A percentile compares a stretch with the other conserved stretches of the same genome.
phyloP scores from a whole-genome alignment of 2,888 invertebrate genomes.

The Helicoverpa assulta region DNA sequence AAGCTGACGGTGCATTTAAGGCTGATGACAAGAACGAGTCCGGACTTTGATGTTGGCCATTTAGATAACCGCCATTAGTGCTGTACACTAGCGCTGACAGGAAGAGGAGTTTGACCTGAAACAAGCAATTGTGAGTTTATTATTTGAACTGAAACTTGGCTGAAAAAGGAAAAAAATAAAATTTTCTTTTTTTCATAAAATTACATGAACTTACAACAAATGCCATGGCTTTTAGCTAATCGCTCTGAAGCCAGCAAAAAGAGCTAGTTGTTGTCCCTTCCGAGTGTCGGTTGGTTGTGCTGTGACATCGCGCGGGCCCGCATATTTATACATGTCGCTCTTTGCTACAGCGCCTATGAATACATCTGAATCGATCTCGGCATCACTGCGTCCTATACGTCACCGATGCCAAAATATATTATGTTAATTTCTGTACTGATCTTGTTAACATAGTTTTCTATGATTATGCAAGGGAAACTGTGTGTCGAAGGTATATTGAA shows the following conservation, averaged over 20 bases:
- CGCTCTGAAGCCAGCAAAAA: conserved; percentile 84
- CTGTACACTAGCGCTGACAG: conserved; percentile 80
- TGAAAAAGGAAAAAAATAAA: neutral
- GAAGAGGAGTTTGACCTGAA: conserved; percentile 83
- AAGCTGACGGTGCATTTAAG: conserved; percentile 79
- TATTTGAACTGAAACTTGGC: conserved; percentile 5
- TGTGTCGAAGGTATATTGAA: conserved; percentile 44
- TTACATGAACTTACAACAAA: conserved; percentile 84
- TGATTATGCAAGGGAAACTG: conserved; percentile 64
- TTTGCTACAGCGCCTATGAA: conserved; percentile 80
- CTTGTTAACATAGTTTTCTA: conserved; percentile 61
- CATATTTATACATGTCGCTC: conserved; percentile 87
- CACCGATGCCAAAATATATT: conserved; percentile 66
- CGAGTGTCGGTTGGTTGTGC: conserved; percentile 83
- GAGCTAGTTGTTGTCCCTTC: conserved; percentile 82
- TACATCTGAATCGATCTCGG: conserved; percentile 75
- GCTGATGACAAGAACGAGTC: conserved; percentile 83
- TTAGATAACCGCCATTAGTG: conserved; percentile 76
- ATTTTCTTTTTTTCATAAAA: conserved; percentile 14
- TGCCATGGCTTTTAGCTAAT: conserved; percentile 90
- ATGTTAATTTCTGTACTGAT: conserved; percentile 66
- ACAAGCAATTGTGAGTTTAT: conserved; percentile 64
- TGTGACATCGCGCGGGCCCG: conserved; percentile 75
- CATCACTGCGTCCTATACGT: conserved; percentile 69
- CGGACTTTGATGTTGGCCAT: conserved; percentile 72